Evolutionary conservation across 2,888 invertebrate genomes (phyloP).

Genomic region (Argyra leucocephala): DNA sequence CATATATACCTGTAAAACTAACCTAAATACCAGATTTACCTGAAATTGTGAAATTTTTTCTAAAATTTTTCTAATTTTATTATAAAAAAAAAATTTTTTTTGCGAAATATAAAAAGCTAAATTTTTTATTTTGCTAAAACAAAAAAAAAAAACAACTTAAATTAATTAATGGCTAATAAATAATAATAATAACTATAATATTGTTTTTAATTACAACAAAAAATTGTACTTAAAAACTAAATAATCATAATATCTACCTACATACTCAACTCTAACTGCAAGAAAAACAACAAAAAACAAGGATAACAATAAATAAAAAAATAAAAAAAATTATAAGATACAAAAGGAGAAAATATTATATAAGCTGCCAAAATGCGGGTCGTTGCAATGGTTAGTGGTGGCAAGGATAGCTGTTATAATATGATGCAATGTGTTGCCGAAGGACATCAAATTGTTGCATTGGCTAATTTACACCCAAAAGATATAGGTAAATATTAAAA

Average conservation of each 20-base stretch:
- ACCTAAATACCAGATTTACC: background rate
- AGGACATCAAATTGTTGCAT: slow-evolving; percentile 85
- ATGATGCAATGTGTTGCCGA: slow-evolving; percentile 96
- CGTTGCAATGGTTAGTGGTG: slow-evolving; percentile 88
- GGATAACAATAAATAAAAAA: background rate
- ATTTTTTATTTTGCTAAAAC: background rate
- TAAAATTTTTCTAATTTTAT: background rate
- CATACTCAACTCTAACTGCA: no score
- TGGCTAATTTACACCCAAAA: slow-evolving; percentile 88
- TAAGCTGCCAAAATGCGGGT: slow-evolving; percentile 58
- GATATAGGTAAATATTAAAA: slow-evolving; percentile 71
- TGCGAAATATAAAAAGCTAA: background rate
- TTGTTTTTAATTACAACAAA: no score
- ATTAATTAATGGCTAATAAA: background rate
- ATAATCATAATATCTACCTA: background rate
- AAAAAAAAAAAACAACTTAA: background rate
- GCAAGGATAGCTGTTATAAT: slow-evolving; percentile 99
- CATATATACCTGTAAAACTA: background rate
- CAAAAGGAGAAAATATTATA: slow-evolving; percentile 2
- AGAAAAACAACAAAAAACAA: no score
- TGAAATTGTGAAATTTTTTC: background rate
- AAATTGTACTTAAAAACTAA: background rate
- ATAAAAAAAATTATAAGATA: background rate
- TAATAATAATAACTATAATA: no score
- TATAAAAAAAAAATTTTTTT: background rate